phyloP scores from a whole-genome alignment of 1,140 invertebrate species.

The Trachelipus rathkii region DNA sequence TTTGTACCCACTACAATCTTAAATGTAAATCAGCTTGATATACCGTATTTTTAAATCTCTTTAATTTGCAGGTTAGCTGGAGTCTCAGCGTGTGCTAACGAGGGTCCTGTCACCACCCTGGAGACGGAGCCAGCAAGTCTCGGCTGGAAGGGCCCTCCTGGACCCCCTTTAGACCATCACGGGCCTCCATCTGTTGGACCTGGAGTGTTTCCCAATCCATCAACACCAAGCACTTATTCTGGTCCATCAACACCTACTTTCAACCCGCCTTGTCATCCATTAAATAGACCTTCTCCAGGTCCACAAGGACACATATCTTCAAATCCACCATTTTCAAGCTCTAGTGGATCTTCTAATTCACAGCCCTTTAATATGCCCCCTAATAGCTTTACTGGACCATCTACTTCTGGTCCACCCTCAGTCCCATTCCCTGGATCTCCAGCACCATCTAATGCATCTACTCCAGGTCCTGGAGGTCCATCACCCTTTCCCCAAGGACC shows the following conservation, averaged over 20 bases:
- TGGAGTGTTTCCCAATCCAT: constrained; percentile 40
- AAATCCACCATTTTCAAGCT: background rate
- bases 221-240: constrained; percentile 41
- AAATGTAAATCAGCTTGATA: too few relatives aligned
- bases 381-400: constrained; percentile 45
- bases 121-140: constrained; percentile 44
- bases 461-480: constrained; percentile 44
- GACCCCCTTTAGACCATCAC: constrained; percentile 25
- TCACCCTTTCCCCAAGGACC: constrained; percentile 43
- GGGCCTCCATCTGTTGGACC: constrained; percentile 43
- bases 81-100: constrained; percentile 39
- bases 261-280: constrained; percentile 34
- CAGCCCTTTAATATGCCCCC: constrained; percentile 44
- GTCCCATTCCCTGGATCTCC: constrained; percentile 45
- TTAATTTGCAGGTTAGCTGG: constrained; percentile 32
- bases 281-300: constrained; percentile 3
- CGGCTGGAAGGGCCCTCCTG: constrained; percentile 36
- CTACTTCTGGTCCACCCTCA: constrained; percentile 45
- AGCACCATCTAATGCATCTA: constrained; percentile 45
- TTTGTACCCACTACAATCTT: too few relatives aligned
- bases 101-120: constrained; percentile 43
- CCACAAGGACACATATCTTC: background rate
- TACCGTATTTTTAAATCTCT: too few relatives aligned
- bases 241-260: constrained; percentile 41
- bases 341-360: background rate